These are phyloP conservation scores for Dexiosoma caninum DNA, from an alignment of 2,888 invertebrate genomes.

Conservation along the genomic window DNA sequence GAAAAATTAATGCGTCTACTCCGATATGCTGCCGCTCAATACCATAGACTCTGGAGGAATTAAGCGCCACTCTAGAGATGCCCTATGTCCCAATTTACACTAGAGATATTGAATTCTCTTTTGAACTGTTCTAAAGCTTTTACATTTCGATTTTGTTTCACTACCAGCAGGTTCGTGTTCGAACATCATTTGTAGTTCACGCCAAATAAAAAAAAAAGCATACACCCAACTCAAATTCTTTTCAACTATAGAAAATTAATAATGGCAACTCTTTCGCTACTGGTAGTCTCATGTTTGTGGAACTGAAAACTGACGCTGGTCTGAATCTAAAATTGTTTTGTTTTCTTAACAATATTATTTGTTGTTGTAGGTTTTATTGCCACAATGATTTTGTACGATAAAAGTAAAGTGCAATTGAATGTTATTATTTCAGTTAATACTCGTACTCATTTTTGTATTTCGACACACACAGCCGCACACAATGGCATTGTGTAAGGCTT, in stretches of 20 bases:
- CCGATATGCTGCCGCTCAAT: too few relatives aligned
- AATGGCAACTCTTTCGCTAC: slow-evolving; percentile 53
- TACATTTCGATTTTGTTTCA: too few relatives aligned
- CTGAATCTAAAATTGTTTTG: slow-evolving; percentile 24
- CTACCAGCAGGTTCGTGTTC: too few relatives aligned
- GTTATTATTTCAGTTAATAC: slow-evolving; percentile 64
- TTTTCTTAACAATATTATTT: slow-evolving; percentile 37
- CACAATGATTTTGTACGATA: slow-evolving; percentile 55
- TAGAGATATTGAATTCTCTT: too few relatives aligned
- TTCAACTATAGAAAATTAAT: slow-evolving; percentile 6
- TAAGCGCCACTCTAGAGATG: too few relatives aligned
- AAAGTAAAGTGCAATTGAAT: slow-evolving; percentile 65
- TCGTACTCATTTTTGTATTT: slow-evolving; percentile 58
- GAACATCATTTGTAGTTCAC: too few relatives aligned
- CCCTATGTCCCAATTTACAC: too few relatives aligned
- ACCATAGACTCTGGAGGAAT: too few relatives aligned
- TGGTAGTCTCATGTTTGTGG: not conserved
- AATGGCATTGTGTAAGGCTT: slow-evolving; percentile 68
- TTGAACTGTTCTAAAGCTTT: too few relatives aligned
- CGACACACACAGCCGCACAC: slow-evolving; percentile 61
- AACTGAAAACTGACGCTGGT: slow-evolving; percentile 26
- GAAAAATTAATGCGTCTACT: too few relatives aligned
- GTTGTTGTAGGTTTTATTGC: slow-evolving; percentile 31
- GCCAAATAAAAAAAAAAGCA: too few relatives aligned
- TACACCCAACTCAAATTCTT: too few relatives aligned